A percentile compares a stretch with the other conserved stretches of the same genome.
These are phyloP conservation scores for Periplaneta americana DNA, from an alignment of 1,140 invertebrate species.

Conservation along the genomic window DNA sequence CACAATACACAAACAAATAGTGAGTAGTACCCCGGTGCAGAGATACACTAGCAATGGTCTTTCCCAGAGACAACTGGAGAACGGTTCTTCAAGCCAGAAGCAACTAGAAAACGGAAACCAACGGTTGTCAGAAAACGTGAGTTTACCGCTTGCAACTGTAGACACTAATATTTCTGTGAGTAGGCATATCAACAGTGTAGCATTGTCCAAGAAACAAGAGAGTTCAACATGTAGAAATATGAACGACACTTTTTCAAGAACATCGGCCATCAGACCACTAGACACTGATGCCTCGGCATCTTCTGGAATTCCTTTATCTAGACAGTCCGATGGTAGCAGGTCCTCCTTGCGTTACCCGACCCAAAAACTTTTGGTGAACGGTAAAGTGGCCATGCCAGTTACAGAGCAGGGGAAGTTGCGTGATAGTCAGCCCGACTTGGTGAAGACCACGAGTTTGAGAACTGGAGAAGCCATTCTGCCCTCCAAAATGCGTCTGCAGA, in stretches of 20 bases:
- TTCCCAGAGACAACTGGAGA: background rate
- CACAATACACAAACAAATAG: background rate
- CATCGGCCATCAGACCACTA: conserved; percentile 3
- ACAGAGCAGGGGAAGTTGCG: conserved; percentile 4
- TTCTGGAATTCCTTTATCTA: background rate
- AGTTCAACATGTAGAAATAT: conserved; percentile 17
- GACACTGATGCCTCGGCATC: background rate
- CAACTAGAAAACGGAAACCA: background rate
- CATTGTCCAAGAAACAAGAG: background rate
- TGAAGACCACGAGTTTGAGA: background rate
- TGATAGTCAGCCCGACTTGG: background rate
- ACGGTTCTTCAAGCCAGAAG: background rate
- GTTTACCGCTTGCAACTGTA: background rate
- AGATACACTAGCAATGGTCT: background rate
- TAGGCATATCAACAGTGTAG: background rate
- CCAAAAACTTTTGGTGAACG: conserved; percentile 44
- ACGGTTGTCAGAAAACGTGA: background rate
- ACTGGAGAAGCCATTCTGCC: background rate
- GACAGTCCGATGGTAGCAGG: background rate
- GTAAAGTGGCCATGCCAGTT: conserved; percentile 32
- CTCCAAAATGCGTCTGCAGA: conserved; percentile 1
- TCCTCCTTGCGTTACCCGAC: conserved; percentile 34
- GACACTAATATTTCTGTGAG: background rate
- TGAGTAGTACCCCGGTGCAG: background rate
- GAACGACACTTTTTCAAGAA: conserved; percentile 16